A percentile compares a stretch with the other conserved stretches of the same genome.
Conservation (phyloP, 2,888 invertebrate species). For the Trichopria drosophilae region DNA sequence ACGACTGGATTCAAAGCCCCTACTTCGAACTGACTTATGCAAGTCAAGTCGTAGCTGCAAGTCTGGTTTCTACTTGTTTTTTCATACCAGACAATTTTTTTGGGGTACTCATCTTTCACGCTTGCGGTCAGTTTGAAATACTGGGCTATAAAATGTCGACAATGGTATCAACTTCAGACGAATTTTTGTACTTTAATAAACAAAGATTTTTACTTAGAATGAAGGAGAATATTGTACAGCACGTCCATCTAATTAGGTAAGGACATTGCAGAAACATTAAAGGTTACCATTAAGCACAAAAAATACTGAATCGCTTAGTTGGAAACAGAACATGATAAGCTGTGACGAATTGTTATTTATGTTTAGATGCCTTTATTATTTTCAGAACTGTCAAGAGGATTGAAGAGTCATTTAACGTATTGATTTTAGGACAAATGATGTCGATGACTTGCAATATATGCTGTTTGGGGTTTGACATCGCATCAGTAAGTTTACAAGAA, state of each 20-base stretch:
- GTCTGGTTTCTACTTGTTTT: background rate
- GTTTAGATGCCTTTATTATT: too few species aligned
- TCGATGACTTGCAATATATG: conserved; percentile 7
- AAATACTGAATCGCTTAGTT: too few species aligned
- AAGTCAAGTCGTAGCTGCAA: background rate
- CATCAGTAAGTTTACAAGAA: conserved; percentile 4
- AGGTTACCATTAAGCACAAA: background rate
- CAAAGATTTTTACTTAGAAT: background rate
- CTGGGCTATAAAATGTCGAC: background rate
- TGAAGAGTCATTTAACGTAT: conserved; percentile 16
- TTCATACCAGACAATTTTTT: conserved; percentile 18
- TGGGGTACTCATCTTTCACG: conserved; percentile 25
- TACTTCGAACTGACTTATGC: conserved; percentile 12
- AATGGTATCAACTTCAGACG: background rate
- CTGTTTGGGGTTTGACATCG: conserved; percentile 9
- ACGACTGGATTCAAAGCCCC: background rate
- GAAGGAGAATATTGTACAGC: background rate
- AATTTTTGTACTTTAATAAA: too few species aligned
- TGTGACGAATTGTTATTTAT: too few species aligned
- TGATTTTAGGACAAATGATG: conserved; percentile 14
- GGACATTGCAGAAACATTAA: background rate
- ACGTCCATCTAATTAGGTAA: conserved; percentile 11
- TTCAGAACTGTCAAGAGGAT: conserved; percentile 11
- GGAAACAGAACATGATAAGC: too few species aligned
- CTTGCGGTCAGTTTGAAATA: conserved; percentile 18